phyloP scores from a whole-genome alignment of 2,113 vertebrate species.

The Odobenus rosmarus region DNA sequence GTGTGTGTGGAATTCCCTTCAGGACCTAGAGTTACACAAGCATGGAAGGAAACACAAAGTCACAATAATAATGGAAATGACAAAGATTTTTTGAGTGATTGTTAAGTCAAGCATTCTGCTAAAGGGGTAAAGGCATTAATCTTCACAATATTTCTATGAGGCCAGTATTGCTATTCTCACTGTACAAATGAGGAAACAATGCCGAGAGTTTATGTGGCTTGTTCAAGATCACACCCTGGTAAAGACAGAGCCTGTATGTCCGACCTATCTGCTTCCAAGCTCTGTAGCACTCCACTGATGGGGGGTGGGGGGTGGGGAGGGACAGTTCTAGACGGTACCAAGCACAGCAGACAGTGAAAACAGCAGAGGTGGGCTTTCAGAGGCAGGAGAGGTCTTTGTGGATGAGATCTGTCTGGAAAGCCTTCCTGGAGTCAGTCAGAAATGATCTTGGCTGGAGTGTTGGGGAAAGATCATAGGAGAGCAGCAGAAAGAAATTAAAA shows the following conservation, averaged over 20 bases:
- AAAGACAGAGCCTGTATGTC: not conserved
- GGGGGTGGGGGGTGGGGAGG: too few species aligned
- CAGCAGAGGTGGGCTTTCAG: not conserved
- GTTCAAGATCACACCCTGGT: not conserved
- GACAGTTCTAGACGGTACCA: not conserved
- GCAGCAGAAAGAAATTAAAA: not conserved
- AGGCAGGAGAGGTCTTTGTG: not conserved
- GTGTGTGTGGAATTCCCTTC: too few species aligned
- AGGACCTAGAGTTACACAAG: too few species aligned
- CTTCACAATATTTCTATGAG: not conserved
- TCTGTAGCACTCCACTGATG: not conserved
- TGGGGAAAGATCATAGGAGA: not conserved
- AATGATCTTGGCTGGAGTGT: not conserved
- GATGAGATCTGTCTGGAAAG: not conserved
- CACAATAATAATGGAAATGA: not conserved
- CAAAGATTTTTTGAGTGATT: not conserved
- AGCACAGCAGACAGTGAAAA: not conserved
- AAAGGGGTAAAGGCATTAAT: not conserved
- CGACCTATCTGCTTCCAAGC: not conserved
- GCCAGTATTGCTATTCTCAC: not conserved
- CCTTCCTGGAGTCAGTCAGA: not conserved
- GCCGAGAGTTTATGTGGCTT: not conserved
- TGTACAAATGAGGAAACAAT: not conserved
- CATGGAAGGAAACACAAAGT: not conserved
- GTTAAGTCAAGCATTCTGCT: not conserved